Base-by-base conservation (phyloP, 2,888 invertebrate genomes). In the Blastobasis adustella region DNA sequence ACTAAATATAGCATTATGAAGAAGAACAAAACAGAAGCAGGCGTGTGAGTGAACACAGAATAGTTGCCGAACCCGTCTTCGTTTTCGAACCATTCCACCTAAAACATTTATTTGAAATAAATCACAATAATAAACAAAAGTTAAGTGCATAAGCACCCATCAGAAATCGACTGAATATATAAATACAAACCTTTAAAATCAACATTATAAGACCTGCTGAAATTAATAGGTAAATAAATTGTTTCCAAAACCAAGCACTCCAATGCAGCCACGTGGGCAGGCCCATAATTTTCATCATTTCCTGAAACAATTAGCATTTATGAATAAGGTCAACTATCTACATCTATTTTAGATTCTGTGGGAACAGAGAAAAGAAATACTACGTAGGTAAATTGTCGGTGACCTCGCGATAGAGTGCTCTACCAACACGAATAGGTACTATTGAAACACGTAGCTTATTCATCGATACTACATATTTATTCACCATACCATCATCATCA, bases 281-380 rank as follows among this genome's bases (percentile, higher is more conserved):
- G 2, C 97, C 97, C 94, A 96, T 96, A 81, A 97, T 95, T 88
- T 96, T 96, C 95, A 97, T 94, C 0, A 95, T 92, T 89, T 97
- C 97, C 93, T 96, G 79, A 58, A 77, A 73, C 44, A 52, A 53
- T 23, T 23, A 3, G 52, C 38, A 53, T 54, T 52, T 37, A 46
- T 50, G 10, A 37, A 38, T 37, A 46, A n/a, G 10, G 6, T 37
- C 9, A 43, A 6, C 9, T 10, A 37, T 9, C 41, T 8, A 41
- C 9, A 7, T 41, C 7, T 41, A 41, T 41, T 8, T 2, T 8
- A 41, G 1, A 41, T 41, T 7, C 41, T 8, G 7, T 7, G 7
- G 41, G 41, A 41, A 41, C 9, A 7, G 41, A 9, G 9, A 4
- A 41, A 41, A 8, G 1, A 8, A 8, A 41, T 41, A 41, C 7